A percentile compares a stretch with the other conserved stretches of the same genome.
Evolutionary conservation across 2,888 invertebrate genomes (phyloP).

Genomic region (Chrysotoxum bicinctum): DNA sequence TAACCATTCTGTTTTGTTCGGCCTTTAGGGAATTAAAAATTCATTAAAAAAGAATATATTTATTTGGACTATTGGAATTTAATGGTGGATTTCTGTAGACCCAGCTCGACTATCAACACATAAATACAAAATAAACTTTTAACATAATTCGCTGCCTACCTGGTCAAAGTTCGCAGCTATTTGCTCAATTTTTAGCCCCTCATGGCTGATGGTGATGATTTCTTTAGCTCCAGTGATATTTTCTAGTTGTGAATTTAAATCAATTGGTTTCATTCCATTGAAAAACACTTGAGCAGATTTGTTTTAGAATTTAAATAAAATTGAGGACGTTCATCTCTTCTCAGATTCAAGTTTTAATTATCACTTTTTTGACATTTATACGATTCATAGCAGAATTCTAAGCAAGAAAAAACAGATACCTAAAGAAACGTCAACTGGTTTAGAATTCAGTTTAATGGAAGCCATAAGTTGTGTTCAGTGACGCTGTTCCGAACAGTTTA

Average conservation of each 20-base stretch:
- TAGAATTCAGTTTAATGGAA: background rate
- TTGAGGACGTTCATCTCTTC: slow-evolving; percentile 1
- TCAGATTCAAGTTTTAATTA: slow-evolving; percentile 1
- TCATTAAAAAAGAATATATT: background rate
- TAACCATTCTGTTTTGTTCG: slow-evolving; percentile 80
- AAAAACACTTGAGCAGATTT: background rate
- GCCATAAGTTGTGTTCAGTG: background rate
- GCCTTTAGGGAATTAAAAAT: slow-evolving; percentile 4
- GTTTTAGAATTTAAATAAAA: slow-evolving; percentile 16
- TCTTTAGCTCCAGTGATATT: slow-evolving; percentile 6
- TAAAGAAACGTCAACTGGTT: background rate
- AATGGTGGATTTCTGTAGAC: background rate
- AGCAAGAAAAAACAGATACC: background rate
- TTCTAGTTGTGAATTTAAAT: slow-evolving; percentile 27
- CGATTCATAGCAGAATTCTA: background rate
- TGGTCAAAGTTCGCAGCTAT: slow-evolving; percentile 19
- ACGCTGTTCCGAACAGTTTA: no score
- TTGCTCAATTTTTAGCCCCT: slow-evolving; percentile 15
- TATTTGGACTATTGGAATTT: background rate
- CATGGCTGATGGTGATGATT: background rate
- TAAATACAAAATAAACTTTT: background rate
- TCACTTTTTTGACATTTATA: slow-evolving; percentile 16
- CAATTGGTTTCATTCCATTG: slow-evolving; percentile 57
- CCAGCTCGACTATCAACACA: background rate
- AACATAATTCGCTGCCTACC: background rate